Evolutionary conservation across 1,140 invertebrate genomes (phyloP).

Genomic region (Pantala flavescens): DNA sequence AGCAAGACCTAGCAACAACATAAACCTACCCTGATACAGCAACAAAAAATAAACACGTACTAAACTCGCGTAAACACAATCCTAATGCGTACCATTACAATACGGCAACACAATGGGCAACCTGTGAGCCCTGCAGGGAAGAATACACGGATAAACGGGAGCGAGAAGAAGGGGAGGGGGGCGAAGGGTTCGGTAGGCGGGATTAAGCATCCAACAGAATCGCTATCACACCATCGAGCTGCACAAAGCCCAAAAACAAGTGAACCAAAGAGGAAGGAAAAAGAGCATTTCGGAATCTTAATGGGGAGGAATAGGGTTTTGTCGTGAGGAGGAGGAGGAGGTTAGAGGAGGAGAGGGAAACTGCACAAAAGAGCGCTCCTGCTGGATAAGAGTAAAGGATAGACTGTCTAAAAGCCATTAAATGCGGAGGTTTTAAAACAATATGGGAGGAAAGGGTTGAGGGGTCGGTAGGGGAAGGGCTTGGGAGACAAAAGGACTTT

Average conservation of each 20-base stretch:
- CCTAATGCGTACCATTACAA: too few relatives aligned
- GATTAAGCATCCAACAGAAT: not conserved
- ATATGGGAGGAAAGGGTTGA: not conserved
- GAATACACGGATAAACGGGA: too few relatives aligned
- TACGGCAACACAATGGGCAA: too few relatives aligned
- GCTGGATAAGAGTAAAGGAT: not conserved
- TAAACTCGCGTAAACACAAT: too few relatives aligned
- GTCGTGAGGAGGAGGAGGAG: not conserved
- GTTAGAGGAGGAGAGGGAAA: not conserved
- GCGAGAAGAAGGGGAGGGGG: not conserved
- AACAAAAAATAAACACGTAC: too few relatives aligned
- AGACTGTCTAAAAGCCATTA: slow-evolving; percentile 1
- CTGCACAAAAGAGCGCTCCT: not conserved
- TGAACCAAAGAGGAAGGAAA: not conserved
- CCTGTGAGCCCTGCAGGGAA: too few relatives aligned
- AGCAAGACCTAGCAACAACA: too few relatives aligned
- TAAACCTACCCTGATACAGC: too few relatives aligned
- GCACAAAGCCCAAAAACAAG: not conserved
- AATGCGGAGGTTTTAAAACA: slow-evolving; percentile 1
- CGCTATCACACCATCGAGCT: not conserved
- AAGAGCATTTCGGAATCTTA: not conserved
- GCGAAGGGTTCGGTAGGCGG: not conserved
- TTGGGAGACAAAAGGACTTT: not conserved
- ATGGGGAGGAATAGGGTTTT: not conserved
- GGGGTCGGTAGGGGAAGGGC: not conserved